Conservation (phyloP, 1,140 invertebrate species). For the Cotesia chilonis region DNA sequence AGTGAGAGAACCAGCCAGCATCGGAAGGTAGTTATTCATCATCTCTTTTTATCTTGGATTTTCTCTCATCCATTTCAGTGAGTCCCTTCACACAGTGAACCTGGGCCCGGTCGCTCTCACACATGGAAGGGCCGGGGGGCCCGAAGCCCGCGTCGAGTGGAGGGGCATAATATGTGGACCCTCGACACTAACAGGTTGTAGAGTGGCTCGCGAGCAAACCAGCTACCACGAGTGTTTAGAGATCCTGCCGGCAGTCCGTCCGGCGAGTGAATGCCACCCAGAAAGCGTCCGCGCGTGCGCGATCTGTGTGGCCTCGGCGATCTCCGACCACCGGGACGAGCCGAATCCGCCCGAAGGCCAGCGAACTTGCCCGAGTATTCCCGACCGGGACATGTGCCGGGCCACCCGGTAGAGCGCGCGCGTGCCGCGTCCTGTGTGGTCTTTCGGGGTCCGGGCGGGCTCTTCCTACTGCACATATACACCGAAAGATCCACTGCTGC, state of each 20-base stretch:
- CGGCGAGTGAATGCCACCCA: conserved; percentile 65
- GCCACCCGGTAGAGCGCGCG: conserved; percentile 67
- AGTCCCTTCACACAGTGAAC: neutral
- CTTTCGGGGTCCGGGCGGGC: conserved; percentile 37
- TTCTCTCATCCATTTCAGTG: conserved; percentile 4
- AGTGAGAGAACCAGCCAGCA: conserved; percentile 11
- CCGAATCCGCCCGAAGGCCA: conserved; percentile 50
- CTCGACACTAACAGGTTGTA: conserved; percentile 64
- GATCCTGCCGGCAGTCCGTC: conserved; percentile 51
- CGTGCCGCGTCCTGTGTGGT: conserved; percentile 67
- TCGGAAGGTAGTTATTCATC: conserved; percentile 1
- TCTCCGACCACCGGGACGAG: conserved; percentile 50
- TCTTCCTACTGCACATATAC: conserved; percentile 18
- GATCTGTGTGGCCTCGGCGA: conserved; percentile 62
- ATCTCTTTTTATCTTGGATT: conserved; percentile 25
- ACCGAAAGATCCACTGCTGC: conserved; percentile 15
- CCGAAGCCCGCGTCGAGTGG: conserved; percentile 38
- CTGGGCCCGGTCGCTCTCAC: too few relatives aligned
- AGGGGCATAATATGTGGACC: conserved; percentile 58
- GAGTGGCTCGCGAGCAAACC: conserved; percentile 44
- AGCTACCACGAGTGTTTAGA: conserved; percentile 29
- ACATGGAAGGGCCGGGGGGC: neutral
- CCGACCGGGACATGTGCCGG: conserved; percentile 59
- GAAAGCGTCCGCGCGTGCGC: conserved; percentile 65
- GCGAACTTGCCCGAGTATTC: conserved; percentile 47